Evolutionary conservation across 2,113 vertebrate genomes (phyloP).

Genomic region (Tricholaema leucomelas): DNA sequence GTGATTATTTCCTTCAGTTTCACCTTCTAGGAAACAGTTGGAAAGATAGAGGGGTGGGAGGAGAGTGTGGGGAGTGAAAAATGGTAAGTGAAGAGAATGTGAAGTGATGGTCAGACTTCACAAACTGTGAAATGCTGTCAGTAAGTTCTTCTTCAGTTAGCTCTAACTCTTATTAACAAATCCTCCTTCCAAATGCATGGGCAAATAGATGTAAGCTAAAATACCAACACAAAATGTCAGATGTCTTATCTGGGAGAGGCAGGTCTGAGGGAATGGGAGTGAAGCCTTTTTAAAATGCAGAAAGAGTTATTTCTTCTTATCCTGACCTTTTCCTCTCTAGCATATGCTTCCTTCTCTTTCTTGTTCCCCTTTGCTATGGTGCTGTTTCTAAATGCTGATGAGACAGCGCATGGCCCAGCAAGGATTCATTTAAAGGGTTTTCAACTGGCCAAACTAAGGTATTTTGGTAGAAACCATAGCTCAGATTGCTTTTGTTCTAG

Average conservation of each 20-base stretch:
- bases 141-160: not conserved
- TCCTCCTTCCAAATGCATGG: not conserved
- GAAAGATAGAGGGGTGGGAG: fast-evolving
- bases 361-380: not conserved
- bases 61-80: not conserved
- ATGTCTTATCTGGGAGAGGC: not conserved
- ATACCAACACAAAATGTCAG: not conserved
- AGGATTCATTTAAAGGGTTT: not conserved
- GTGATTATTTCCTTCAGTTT: not conserved
- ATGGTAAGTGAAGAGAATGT: not conserved
- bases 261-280: not conserved
- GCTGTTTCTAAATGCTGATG: not conserved
- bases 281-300: not conserved
- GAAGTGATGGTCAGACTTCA: not conserved
- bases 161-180: not conserved
- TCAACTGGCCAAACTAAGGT: not conserved
- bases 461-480: not conserved
- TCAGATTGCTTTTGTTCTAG: not conserved
- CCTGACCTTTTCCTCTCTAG: not conserved
- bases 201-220: not conserved
- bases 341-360: not conserved
- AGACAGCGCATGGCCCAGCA: not conserved
- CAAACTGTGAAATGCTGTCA: not conserved
- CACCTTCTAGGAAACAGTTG: fast-evolving
- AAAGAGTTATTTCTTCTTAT: not conserved